A percentile compares a stretch with the other conserved stretches of the same genome.
phyloP scores from a whole-genome alignment of 2,113 vertebrate species.

The Plectropomus leopardus region DNA sequence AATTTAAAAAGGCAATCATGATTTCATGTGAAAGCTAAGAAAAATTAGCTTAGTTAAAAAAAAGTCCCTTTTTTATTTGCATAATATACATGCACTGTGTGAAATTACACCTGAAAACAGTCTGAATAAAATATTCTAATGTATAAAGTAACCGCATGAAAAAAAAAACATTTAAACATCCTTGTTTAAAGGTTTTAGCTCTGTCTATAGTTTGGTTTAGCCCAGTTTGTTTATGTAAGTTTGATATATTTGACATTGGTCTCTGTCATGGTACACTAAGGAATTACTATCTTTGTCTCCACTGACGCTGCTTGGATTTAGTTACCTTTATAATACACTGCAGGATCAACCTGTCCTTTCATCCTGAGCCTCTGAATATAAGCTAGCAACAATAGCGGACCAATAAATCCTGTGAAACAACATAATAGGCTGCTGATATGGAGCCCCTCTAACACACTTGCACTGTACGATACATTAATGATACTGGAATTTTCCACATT shows the following conservation, averaged over 20 bases:
- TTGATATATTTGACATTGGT: not conserved
- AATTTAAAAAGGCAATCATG: too few relatives aligned
- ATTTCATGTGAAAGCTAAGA: too few relatives aligned
- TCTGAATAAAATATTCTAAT: too few relatives aligned
- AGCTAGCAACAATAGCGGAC: conserved; percentile 34
- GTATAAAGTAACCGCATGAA: too few relatives aligned
- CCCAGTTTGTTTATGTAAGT: conserved; percentile 6
- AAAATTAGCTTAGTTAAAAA: too few relatives aligned
- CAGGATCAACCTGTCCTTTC: conserved; percentile 39
- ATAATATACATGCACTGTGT: too few relatives aligned
- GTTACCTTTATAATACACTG: conserved; percentile 40
- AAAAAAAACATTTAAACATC: too few relatives aligned
- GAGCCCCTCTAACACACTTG: not conserved
- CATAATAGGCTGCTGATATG: conserved; percentile 10
- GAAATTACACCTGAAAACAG: too few relatives aligned
- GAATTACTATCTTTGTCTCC: conserved; percentile 9
- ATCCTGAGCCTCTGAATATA: conserved; percentile 21
- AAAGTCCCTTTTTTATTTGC: too few relatives aligned
- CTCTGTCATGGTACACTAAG: conserved; percentile 27
- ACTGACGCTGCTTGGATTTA: conserved; percentile 22
- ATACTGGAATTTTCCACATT: not conserved
- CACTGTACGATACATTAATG: too few relatives aligned
- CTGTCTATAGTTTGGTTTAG: not conserved
- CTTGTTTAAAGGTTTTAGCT: too few relatives aligned
- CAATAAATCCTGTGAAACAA: conserved; percentile 8